Evolutionary conservation across 2,113 vertebrate genomes (phyloP).

Genomic region (Ovibos moschatus): DNA sequence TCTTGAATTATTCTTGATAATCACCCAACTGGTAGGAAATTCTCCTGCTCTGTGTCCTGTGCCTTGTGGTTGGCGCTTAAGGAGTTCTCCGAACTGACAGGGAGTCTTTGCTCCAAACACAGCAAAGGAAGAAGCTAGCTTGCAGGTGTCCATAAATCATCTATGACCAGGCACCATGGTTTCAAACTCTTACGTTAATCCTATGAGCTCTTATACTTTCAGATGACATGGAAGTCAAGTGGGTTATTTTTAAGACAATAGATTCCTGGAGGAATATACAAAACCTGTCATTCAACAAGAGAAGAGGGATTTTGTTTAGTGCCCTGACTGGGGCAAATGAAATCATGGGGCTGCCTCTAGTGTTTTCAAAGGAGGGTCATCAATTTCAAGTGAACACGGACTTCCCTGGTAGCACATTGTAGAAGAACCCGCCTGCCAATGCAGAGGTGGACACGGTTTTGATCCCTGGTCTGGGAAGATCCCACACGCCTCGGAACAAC

Average conservation of each 20-base stretch:
- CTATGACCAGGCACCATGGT: constrained; percentile 7
- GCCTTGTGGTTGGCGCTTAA: constrained; percentile 7
- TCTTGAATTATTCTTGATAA: neutral
- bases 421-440: neutral
- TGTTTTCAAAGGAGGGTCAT: neutral
- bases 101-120: constrained; percentile 76
- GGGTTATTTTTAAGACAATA: neutral
- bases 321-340: neutral
- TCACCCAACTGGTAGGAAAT: neutral
- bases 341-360: neutral
- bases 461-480: neutral
- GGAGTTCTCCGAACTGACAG: constrained; percentile 37
- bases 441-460: neutral
- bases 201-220: neutral
- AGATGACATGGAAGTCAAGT: neutral
- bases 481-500: neutral
- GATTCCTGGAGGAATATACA: neutral
- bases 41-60: neutral
- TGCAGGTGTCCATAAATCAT: constrained; percentile 50
- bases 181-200: neutral
- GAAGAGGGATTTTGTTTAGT: neutral
- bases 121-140: constrained; percentile 69
- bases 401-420: neutral
- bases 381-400: neutral
- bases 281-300: neutral